A percentile compares a stretch with the other conserved stretches of the same genome.
Evolutionary conservation across 2,888 invertebrate genomes (phyloP).

Genomic region (Syritta pipiens): DNA sequence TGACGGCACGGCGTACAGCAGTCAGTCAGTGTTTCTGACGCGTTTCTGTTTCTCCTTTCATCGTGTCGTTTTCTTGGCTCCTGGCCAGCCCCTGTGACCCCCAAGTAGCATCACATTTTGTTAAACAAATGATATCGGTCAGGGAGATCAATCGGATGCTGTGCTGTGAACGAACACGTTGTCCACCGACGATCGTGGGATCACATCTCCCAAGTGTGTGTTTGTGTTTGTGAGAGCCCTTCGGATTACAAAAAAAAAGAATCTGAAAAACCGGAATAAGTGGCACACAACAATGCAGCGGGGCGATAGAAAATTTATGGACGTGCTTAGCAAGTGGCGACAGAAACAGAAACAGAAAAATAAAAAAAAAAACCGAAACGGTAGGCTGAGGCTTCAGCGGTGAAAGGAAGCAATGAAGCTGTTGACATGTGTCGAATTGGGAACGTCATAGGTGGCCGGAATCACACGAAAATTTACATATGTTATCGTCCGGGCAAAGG

Average conservation of each 20-base stretch:
- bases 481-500: conserved; percentile 17
- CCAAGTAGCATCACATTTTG: conserved; percentile 66
- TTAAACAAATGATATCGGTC: conserved; percentile 69
- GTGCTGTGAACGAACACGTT: conserved; percentile 66
- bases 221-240: conserved; percentile 12
- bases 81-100: conserved; percentile 53
- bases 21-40: conserved; percentile 67
- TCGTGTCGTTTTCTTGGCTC: neutral
- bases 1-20: conserved; percentile 34
- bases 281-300: too few species aligned
- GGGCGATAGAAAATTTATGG: conserved; percentile 55
- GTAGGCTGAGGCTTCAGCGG: conserved; percentile 38
- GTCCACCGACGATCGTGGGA: conserved; percentile 61
- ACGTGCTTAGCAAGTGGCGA: conserved; percentile 60
- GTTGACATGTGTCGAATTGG: conserved; percentile 65
- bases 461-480: conserved; percentile 63
- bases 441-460: conserved; percentile 63
- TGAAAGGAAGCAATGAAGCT: conserved; percentile 66
- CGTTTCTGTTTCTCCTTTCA: conserved; percentile 28
- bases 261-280: conserved; percentile 59
- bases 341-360: too few species aligned
- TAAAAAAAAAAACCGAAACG: too few species aligned
- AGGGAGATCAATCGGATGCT: conserved; percentile 67
- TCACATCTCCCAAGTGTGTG: conserved; percentile 37
- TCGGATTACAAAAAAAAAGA: too few species aligned